phyloP scores from a whole-genome alignment of 2,888 invertebrate genomes.

The Hirtodrosophila trivittata region DNA sequence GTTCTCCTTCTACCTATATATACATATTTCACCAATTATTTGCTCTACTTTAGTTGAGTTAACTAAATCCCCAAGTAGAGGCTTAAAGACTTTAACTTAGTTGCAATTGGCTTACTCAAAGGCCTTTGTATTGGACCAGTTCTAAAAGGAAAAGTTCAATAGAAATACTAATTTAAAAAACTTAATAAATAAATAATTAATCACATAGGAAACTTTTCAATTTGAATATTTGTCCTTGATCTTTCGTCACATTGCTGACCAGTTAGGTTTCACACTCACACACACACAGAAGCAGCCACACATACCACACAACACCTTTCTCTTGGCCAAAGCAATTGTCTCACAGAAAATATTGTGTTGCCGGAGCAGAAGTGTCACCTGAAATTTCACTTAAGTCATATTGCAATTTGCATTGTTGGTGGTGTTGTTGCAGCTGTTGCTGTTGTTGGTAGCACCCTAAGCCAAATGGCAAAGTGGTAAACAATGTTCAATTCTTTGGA shows the following conservation, averaged over 20 bases:
- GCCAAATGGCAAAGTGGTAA: conserved; percentile 74
- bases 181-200: too few relatives aligned
- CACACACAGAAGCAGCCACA: neutral
- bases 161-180: too few relatives aligned
- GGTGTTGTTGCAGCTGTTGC: conserved; percentile 4
- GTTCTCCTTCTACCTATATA: too few relatives aligned
- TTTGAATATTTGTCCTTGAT: too few relatives aligned
- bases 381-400: conserved; percentile 50
- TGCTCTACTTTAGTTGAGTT: too few relatives aligned
- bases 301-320: neutral
- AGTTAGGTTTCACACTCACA: neutral
- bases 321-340: conserved; percentile 11
- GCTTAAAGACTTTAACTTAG: too few relatives aligned
- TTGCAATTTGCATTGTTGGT: conserved; percentile 28
- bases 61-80: too few relatives aligned
- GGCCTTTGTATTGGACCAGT: too few relatives aligned
- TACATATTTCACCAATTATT: too few relatives aligned
- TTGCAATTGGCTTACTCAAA: too few relatives aligned
- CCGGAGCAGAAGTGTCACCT: conserved; percentile 37
- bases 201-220: too few relatives aligned
- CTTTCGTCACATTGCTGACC: neutral
- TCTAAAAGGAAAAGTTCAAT: too few relatives aligned
- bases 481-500: conserved; percentile 65
- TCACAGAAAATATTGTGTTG: conserved; percentile 19
- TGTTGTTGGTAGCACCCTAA: conserved; percentile 47